phyloP scores from a whole-genome alignment of 2,797 vertebrate species.

The Erithacus rubecula region DNA sequence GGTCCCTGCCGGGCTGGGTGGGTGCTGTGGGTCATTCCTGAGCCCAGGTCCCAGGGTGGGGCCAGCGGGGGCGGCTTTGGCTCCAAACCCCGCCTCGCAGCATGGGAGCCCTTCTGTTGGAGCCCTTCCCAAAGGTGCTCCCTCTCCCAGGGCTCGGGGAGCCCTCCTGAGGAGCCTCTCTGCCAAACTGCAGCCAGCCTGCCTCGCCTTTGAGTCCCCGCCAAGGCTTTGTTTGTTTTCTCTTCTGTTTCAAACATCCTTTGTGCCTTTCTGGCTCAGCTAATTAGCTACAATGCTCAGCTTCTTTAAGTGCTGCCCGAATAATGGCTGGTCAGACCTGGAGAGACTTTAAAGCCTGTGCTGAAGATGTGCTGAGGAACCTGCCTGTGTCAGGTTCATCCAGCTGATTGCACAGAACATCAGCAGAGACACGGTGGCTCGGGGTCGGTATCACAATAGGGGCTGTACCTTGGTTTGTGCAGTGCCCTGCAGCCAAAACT shows the following conservation, averaged over 20 bases:
- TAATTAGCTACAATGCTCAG: neutral
- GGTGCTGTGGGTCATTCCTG: neutral
- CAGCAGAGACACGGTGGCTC: neutral
- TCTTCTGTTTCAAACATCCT: slow-evolving; percentile 22
- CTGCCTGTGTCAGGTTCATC: neutral
- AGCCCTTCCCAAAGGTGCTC: neutral
- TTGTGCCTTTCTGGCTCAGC: neutral
- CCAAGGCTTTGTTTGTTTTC: slow-evolving; percentile 45
- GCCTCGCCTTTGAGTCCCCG: neutral
- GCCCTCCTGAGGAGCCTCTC: neutral
- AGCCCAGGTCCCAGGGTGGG: neutral
- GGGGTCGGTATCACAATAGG: neutral
- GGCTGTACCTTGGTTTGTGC: neutral
- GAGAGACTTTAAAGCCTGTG: neutral
- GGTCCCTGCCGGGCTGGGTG: neutral
- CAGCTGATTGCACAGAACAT: neutral
- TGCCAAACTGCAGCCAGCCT: neutral
- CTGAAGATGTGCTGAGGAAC: neutral
- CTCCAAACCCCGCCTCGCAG: neutral
- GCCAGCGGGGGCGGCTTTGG: neutral
- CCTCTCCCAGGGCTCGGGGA: neutral
- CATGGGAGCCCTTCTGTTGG: neutral
- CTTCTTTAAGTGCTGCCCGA: neutral
- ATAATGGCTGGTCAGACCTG: neutral
- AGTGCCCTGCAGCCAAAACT: neutral